These are phyloP conservation scores for Bombus sylvicola DNA, from an alignment of 1,140 invertebrate species.

Conservation along the genomic window DNA sequence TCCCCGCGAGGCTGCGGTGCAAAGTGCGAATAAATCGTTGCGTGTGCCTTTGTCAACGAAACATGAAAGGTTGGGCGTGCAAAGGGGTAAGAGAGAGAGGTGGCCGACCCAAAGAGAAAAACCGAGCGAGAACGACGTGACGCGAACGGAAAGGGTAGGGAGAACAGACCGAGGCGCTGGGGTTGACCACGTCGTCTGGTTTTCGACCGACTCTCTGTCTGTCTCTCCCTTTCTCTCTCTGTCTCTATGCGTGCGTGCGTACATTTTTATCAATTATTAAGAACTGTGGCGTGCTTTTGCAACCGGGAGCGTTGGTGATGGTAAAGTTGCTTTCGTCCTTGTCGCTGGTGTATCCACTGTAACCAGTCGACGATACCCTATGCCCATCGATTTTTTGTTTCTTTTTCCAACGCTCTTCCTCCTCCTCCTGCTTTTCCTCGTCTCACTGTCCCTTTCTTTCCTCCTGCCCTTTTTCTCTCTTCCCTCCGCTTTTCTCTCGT, in stretches of 20 bases:
- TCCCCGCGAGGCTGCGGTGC: slow-evolving; percentile 72
- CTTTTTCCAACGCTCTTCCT: slow-evolving; percentile 56
- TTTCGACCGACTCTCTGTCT: slow-evolving; percentile 60
- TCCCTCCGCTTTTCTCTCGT: slow-evolving; percentile 18
- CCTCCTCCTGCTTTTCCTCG: slow-evolving; percentile 49
- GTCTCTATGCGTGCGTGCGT: slow-evolving; percentile 72
- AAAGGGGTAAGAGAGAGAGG: slow-evolving; percentile 20
- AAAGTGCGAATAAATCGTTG: slow-evolving; percentile 82
- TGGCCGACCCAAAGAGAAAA: neutral
- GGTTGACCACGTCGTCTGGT: slow-evolving; percentile 49
- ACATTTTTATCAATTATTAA: slow-evolving; percentile 84
- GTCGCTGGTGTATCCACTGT: slow-evolving; percentile 39
- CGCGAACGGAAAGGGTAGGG: neutral
- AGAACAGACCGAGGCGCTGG: slow-evolving; percentile 28
- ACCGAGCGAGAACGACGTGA: slow-evolving; percentile 30
- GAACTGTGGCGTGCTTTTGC: slow-evolving; percentile 72
- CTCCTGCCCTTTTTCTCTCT: slow-evolving; percentile 18
- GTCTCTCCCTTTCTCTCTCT: neutral
- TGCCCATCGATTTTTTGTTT: slow-evolving; percentile 57
- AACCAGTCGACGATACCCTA: slow-evolving; percentile 66
- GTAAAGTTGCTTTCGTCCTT: slow-evolving; percentile 53
- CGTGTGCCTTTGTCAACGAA: slow-evolving; percentile 78
- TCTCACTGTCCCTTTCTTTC: neutral
- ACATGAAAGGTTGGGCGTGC: slow-evolving; percentile 56
- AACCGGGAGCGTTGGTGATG: slow-evolving; percentile 27